Conservation (phyloP, 2,797 vertebrate genomes). For the Hydrophis major region DNA sequence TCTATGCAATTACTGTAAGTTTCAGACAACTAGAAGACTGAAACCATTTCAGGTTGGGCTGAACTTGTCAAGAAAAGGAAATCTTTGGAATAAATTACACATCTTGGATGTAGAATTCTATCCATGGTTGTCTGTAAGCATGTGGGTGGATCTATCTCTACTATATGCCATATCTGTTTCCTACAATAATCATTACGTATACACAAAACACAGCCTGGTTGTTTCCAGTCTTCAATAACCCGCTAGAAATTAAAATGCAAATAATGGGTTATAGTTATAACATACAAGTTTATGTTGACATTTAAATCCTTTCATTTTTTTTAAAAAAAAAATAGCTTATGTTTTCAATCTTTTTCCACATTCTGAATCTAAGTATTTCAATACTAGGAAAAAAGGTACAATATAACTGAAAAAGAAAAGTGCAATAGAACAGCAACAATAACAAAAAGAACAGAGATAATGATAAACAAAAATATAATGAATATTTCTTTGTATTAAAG, state of each 20-base stretch:
- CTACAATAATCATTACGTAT: neutral
- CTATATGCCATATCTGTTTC: neutral
- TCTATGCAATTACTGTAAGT: neutral
- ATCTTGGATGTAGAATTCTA: neutral
- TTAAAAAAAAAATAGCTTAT: neutral
- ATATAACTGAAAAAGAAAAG: neutral
- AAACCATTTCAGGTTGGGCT: neutral
- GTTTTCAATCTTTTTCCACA: neutral
- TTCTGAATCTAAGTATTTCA: neutral
- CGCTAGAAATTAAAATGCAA: neutral
- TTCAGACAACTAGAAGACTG: neutral
- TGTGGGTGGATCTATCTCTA: slow-evolving; percentile 3
- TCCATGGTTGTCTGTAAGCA: neutral
- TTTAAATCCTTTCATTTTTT: neutral
- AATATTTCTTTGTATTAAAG: neutral
- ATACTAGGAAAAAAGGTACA: neutral
- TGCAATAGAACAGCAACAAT: neutral
- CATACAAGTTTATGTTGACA: neutral
- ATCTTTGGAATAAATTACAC: neutral
- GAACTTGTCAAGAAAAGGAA: neutral
- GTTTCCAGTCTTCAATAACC: neutral
- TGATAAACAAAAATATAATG: neutral
- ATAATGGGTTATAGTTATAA: neutral
- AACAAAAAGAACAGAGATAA: neutral
- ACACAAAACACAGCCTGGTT: neutral